Conservation (phyloP, 2,797 vertebrate genomes). For the Pampus argenteus region DNA sequence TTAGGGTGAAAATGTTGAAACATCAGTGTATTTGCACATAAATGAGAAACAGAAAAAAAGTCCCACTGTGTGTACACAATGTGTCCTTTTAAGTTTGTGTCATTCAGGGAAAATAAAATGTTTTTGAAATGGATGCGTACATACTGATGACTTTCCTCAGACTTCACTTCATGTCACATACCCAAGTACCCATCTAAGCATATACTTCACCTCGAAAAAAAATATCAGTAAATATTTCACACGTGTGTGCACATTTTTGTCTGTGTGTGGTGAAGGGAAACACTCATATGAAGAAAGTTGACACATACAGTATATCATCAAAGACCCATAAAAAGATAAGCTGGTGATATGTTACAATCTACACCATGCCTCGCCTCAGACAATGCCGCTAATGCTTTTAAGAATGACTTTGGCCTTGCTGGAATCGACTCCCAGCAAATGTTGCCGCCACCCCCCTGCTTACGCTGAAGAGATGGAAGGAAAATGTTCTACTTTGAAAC, state of each 20-base stretch:
- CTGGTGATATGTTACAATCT: constrained; percentile 62
- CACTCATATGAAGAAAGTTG: constrained; percentile 20
- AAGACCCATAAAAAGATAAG: constrained; percentile 50
- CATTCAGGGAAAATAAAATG: constrained; percentile 21
- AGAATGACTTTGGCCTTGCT: constrained; percentile 71
- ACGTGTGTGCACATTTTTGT: background rate
- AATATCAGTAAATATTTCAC: background rate
- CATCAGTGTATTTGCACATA: constrained; percentile 64
- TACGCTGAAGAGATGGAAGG: constrained; percentile 45
- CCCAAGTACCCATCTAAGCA: constrained; percentile 10
- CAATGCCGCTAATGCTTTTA: constrained; percentile 53
- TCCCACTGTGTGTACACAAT: constrained; percentile 10
- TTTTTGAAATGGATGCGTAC: constrained; percentile 28
- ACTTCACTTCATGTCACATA: too few relatives aligned
- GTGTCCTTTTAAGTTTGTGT: constrained; percentile 27
- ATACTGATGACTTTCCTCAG: constrained; percentile 18
- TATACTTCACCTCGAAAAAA: constrained; percentile 25
- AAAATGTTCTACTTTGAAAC: constrained; percentile 54
- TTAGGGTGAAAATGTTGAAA: constrained; percentile 56
- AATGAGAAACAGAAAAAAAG: constrained; percentile 56
- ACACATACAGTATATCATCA: constrained; percentile 47
- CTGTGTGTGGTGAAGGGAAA: constrained; percentile 16
- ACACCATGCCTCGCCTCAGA: constrained; percentile 36
- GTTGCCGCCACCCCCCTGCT: constrained; percentile 1
- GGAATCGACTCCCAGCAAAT: constrained; percentile 43